Evolutionary conservation across 2,113 vertebrate genomes (phyloP).

Genomic region (Gulo gulo): DNA sequence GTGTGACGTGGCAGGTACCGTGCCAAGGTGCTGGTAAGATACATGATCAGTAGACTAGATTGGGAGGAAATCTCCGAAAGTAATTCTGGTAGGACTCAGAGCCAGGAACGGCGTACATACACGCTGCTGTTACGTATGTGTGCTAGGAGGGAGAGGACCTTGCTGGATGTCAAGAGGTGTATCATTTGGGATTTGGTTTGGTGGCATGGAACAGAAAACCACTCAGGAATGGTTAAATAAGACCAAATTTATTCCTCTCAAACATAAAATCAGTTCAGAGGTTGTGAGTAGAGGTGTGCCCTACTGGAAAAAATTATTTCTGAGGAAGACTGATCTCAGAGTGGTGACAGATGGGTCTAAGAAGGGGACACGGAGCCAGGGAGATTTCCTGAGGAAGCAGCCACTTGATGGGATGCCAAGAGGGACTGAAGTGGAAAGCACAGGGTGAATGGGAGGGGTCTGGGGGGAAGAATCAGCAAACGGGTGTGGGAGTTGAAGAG

Average conservation of each 20-base stretch:
- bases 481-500: background rate
- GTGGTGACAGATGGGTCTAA: background rate
- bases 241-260: background rate
- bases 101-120: background rate
- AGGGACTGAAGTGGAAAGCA: background rate
- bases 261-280: background rate
- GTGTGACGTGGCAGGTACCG: background rate
- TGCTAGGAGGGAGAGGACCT: background rate
- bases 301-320: background rate
- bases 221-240: background rate
- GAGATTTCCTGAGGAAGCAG: background rate
- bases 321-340: background rate
- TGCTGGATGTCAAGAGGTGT: background rate
- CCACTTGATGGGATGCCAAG: background rate
- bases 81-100: background rate
- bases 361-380: background rate
- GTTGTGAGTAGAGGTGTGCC: background rate
- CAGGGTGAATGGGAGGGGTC: background rate
- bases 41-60: background rate
- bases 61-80: background rate
- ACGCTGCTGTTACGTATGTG: background rate
- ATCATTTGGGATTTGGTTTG: background rate
- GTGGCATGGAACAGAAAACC: background rate
- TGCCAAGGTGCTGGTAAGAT: background rate
- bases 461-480: background rate